Evolutionary conservation across 2,888 invertebrate species (phyloP).

Genomic region (Zele albiditarsus): DNA sequence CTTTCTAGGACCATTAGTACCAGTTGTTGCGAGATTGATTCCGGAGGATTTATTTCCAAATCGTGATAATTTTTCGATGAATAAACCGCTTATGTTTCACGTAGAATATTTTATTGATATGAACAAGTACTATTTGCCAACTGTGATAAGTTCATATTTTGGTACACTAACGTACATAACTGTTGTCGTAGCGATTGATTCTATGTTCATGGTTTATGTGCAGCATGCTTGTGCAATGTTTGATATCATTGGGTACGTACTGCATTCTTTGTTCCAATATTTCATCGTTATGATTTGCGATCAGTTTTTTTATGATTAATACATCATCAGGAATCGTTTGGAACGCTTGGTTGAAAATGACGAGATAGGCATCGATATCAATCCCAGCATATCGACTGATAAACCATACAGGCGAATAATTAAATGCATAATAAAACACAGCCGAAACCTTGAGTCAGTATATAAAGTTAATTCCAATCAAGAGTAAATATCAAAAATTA

Average conservation of each 20-base stretch:
- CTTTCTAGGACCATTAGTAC: slow-evolving; percentile 48
- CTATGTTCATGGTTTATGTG: slow-evolving; percentile 48
- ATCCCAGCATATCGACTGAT: slow-evolving; percentile 46
- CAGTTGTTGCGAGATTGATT: slow-evolving; percentile 33
- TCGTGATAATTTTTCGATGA: slow-evolving; percentile 24
- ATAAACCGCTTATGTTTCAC: slow-evolving; percentile 49
- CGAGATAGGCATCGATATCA: slow-evolving; percentile 45
- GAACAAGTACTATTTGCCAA: slow-evolving; percentile 52
- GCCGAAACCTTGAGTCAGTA: slow-evolving; percentile 44
- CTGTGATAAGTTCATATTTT: slow-evolving; percentile 53
- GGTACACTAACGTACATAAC: slow-evolving; percentile 50
- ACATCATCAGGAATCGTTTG: slow-evolving; percentile 52
- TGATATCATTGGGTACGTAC: slow-evolving; percentile 51
- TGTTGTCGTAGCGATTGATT: slow-evolving; percentile 49
- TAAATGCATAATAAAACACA: slow-evolving; percentile 52
- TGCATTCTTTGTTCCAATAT: too few relatives aligned
- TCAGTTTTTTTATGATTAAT: too few relatives aligned
- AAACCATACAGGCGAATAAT: slow-evolving; percentile 48
- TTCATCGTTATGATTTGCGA: too few relatives aligned
- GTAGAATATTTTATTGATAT: slow-evolving; percentile 54
- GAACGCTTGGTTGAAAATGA: slow-evolving; percentile 49
- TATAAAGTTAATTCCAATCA: neutral
- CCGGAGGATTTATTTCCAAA: slow-evolving; percentile 10
- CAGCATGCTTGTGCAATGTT: slow-evolving; percentile 54
- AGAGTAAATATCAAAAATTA: neutral